phyloP scores from a whole-genome alignment of 35 echinoderm and acorn worm genomes.

The Chiridota heheva region DNA sequence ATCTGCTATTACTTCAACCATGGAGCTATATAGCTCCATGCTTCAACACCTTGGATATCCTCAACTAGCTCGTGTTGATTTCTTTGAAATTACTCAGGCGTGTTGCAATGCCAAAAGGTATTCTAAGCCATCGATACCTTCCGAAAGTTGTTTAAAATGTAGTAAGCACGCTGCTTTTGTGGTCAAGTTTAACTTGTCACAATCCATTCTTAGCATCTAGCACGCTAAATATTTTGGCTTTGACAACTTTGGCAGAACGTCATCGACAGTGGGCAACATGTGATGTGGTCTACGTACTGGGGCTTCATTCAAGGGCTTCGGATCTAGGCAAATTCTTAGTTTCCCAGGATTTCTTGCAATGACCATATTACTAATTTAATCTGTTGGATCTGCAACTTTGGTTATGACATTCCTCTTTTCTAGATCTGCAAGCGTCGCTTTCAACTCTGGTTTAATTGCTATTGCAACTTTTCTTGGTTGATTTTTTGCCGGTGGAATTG shows the following conservation, averaged over 20 bases:
- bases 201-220: constrained; percentile 57
- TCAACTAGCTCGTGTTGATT: constrained; percentile 21
- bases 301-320: no score
- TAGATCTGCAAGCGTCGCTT: no score
- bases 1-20: constrained; percentile 17
- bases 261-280: no score
- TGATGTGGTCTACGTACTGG: no score
- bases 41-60: constrained; percentile 32
- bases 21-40: constrained; percentile 31
- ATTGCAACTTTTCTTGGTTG: no score
- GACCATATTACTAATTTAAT: no score
- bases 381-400: no score
- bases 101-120: constrained; percentile 55
- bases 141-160: constrained; percentile 53
- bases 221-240: constrained; percentile 48
- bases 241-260: constrained; percentile 43
- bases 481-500: no score
- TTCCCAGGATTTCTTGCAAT: no score
- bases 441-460: no score
- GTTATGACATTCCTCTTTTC: no score
- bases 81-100: constrained; percentile 60
- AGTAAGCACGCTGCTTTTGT: constrained; percentile 34
- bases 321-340: no score
- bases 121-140: constrained; percentile 51
- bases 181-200: constrained; percentile 45